These are phyloP conservation scores for Teleogryllus oceanicus DNA, from an alignment of 2,888 invertebrate genomes.

Conservation along the genomic window DNA sequence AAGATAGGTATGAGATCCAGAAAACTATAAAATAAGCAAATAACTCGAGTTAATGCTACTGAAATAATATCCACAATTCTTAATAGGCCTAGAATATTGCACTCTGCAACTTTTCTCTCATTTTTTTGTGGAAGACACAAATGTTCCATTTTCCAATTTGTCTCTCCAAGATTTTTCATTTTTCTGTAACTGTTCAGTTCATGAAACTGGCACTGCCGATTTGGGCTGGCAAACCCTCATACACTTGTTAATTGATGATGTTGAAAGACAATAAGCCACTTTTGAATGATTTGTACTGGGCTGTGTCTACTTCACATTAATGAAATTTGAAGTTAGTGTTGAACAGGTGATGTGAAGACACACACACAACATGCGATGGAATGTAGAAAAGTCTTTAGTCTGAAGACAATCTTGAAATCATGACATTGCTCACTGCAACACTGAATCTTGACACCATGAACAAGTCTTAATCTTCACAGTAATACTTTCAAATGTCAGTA, in stretches of 20 bases:
- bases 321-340: conserved; percentile 36
- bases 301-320: conserved; percentile 30
- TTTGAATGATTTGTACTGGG: conserved; percentile 34
- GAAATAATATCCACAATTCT: conserved; percentile 27
- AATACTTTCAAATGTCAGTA: conserved; percentile 21
- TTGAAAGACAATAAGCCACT: conserved; percentile 30
- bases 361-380: neutral
- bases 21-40: conserved; percentile 18
- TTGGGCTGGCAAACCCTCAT: conserved; percentile 31
- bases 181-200: conserved; percentile 23
- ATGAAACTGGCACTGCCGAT: conserved; percentile 25
- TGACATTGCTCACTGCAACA: neutral
- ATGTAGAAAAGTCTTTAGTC: neutral
- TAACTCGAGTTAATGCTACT: neutral
- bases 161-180: conserved; percentile 22
- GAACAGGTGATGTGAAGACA: conserved; percentile 32
- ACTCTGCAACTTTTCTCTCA: conserved; percentile 29
- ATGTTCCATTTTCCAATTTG: conserved; percentile 27
- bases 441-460: neutral
- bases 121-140: conserved; percentile 34
- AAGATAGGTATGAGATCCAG: neutral
- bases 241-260: conserved; percentile 22
- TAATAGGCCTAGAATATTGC: conserved; percentile 35
- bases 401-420: too few species aligned
- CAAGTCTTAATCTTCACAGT: neutral